A percentile compares a stretch with the other conserved stretches of the same genome.
These are phyloP conservation scores for Apantesis nais DNA, from an alignment of 2,888 invertebrate genomes.

Conservation along the genomic window DNA sequence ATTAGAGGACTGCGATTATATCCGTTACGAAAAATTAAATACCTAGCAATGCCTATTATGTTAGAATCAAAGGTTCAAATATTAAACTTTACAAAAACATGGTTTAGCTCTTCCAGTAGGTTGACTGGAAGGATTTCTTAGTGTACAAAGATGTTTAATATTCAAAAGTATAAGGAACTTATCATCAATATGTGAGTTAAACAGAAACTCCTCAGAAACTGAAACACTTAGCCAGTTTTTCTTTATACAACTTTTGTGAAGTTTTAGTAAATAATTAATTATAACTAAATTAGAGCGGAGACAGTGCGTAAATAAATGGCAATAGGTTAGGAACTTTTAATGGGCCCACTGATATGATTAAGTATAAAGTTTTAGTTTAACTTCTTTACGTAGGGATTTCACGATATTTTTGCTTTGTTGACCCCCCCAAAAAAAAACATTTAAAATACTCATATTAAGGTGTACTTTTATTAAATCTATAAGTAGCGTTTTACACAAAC, in stretches of 20 bases:
- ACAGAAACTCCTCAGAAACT: not conserved
- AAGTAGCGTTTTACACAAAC: not conserved
- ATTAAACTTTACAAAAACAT: not conserved
- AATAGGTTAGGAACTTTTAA: not conserved
- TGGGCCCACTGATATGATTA: not conserved
- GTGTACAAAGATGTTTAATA: not conserved
- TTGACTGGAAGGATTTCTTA: not conserved
- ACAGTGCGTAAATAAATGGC: not conserved
- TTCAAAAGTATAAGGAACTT: not conserved
- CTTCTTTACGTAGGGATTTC: not conserved
- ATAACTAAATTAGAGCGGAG: not conserved
- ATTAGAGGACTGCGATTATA: not conserved
- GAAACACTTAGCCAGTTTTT: not conserved
- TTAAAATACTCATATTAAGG: no score
- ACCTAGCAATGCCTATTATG: not conserved
- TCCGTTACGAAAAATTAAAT: not conserved
- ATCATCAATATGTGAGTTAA: not conserved
- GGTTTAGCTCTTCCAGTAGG: not conserved
- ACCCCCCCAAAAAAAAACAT: not conserved
- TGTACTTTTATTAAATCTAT: no score
- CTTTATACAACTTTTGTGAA: not conserved
- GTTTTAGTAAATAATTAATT: conserved; percentile 4
- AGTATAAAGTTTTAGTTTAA: not conserved
- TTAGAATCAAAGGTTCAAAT: not conserved
- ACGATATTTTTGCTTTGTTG: not conserved